phyloP scores from a whole-genome alignment of 2,113 vertebrate species.

The Pogonocichla stellata region DNA sequence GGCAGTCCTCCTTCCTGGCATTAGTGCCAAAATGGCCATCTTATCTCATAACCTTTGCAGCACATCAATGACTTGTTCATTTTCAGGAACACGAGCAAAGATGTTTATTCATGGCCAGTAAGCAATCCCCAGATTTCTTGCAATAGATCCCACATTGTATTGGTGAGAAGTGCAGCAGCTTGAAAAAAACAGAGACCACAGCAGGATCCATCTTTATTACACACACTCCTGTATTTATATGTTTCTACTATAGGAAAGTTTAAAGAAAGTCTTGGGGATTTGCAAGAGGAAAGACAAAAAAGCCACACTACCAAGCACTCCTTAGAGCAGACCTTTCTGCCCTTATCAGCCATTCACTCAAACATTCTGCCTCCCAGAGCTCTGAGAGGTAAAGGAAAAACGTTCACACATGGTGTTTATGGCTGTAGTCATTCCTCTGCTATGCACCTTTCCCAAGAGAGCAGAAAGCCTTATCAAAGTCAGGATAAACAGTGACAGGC shows the following conservation, averaged over 20 bases:
- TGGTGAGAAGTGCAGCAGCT: neutral
- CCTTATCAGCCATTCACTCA: neutral
- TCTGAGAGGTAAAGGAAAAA: neutral
- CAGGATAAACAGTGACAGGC: neutral
- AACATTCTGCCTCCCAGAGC: neutral
- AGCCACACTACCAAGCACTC: neutral
- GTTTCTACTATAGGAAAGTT: neutral
- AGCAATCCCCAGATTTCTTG: neutral
- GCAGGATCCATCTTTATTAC: neutral
- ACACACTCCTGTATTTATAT: neutral
- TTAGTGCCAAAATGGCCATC: neutral
- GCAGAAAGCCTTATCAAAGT: neutral
- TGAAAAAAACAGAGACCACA: neutral
- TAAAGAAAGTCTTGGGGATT: neutral
- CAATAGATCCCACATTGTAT: neutral
- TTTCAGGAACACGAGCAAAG: neutral
- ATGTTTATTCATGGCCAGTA: neutral
- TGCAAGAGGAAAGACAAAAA: neutral
- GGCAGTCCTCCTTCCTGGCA: neutral
- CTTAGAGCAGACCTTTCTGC: neutral
- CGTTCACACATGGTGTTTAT: neutral
- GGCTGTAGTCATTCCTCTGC: neutral
- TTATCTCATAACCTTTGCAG: neutral
- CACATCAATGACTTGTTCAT: rapidly evolving
- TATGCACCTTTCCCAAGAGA: neutral